phyloP scores from a whole-genome alignment of 2,113 vertebrate species.

The Axis porcinus region DNA sequence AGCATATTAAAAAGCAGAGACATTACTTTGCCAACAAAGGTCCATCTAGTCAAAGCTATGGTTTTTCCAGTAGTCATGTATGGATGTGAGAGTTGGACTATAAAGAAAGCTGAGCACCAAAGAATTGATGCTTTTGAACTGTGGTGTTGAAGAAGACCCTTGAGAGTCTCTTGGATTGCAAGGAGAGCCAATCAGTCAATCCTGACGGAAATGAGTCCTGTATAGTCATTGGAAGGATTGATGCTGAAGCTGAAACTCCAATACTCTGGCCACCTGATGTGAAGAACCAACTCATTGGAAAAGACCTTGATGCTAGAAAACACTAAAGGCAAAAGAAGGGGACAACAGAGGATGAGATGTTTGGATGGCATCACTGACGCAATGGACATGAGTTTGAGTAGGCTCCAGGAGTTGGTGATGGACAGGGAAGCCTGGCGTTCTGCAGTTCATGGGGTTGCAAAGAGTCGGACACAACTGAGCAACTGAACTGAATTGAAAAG shows the following conservation, averaged over 20 bases:
- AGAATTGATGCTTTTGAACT: not conserved
- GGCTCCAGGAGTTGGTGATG: not conserved
- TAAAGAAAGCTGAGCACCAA: not conserved
- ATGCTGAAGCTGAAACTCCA: not conserved
- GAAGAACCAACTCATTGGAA: not conserved
- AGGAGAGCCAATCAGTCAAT: not conserved
- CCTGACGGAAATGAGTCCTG: not conserved
- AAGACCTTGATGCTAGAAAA: not conserved
- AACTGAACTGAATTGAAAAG: not conserved
- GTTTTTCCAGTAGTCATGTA: not conserved
- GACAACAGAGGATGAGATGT: not conserved
- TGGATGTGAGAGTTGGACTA: not conserved
- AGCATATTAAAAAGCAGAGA: not conserved
- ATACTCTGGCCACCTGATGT: not conserved
- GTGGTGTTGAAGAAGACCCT: not conserved
- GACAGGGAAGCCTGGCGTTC: not conserved
- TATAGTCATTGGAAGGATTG: not conserved
- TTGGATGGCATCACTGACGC: fast-evolving
- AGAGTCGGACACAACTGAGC: not conserved
- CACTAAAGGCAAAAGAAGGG: not conserved
- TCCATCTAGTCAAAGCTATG: not conserved
- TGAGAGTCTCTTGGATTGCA: not conserved
- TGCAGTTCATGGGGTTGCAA: not conserved
- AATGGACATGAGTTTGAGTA: not conserved
- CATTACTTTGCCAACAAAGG: not conserved